Evolutionary conservation across 2,888 invertebrate species (phyloP), one percentile per base, ranked within the genome.

Genomic region (Ophonus ardosiacus): DNA sequence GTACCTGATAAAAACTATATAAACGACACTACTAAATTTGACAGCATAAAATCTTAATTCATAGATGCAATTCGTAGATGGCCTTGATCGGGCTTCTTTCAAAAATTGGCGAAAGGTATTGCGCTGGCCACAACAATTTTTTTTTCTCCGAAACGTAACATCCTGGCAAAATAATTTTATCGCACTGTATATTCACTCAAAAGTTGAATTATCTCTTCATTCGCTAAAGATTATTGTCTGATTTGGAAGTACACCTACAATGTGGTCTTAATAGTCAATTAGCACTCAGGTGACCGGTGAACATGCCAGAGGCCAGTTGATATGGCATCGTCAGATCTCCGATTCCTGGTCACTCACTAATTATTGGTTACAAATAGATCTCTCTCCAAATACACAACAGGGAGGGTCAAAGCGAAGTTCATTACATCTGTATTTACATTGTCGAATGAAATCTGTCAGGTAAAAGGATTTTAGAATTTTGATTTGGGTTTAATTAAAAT

Each of bases 401-500:
- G 10, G 43, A 13, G 10, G 10, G 43, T 51, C 43, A 51, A 51
- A 51, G 43, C 43, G 10, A 5, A 51, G 43, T 13, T 2, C 43
- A 31, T 31, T 31, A 31, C 31, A 31, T 51, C 43, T 8, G 10
- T 51, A 51, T 51, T 51, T 51, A 51, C 31, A 31, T 31, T 31
- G 31, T 13, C 43, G 2, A 51, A 51, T 51, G 43, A 51, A 31
- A 51, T 51, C 43, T 51, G 43, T 51, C 43, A 51, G 43, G 59
- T 2, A 59, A 59, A 59, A 59, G 59, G 59, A 15, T 59, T 15
- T 17, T 0, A 2, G 17, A 17, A 59, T n/a, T 59, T 59, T 59
- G 59, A 59, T 59, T 59, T 59, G 15, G 0, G 59, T 59, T 59
- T 59, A 59, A 59, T 59, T 59, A 59, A 59, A 59, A 17, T 15